Percentiles rank a stretch among this genome's conserved stretches.
These are phyloP conservation scores for Hylaeus anthracinus DNA, from an alignment of 1,140 invertebrate species.

Conservation along the genomic window DNA sequence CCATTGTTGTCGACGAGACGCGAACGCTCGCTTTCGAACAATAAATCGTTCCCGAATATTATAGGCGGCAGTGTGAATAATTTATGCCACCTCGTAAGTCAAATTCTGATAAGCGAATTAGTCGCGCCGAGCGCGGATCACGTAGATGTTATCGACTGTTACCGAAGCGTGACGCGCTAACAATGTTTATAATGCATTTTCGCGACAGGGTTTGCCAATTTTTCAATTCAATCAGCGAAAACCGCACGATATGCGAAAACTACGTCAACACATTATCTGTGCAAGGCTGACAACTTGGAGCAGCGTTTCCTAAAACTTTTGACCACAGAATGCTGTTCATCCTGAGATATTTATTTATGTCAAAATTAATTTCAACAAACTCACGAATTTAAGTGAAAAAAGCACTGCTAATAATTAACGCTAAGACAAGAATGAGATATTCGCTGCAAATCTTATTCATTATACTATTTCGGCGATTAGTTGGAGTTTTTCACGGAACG, in stretches of 20 bases:
- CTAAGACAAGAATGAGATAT: no score
- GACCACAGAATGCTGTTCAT: no score
- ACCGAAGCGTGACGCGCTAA: neutral
- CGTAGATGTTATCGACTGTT: neutral
- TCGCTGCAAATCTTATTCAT: no score
- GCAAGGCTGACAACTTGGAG: no score
- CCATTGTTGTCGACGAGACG: neutral
- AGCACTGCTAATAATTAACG: no score
- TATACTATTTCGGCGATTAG: no score
- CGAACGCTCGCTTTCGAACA: neutral
- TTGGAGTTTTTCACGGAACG: no score
- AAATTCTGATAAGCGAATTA: conserved; percentile 25
- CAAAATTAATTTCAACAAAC: no score
- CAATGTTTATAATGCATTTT: neutral
- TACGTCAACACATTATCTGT: no score
- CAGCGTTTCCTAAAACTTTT: no score
- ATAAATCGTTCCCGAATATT: neutral
- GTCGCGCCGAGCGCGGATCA: neutral
- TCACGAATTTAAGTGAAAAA: no score
- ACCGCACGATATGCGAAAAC: neutral
- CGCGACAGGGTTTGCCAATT: neutral
- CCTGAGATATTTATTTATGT: no score
- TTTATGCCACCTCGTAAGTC: neutral
- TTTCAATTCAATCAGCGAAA: neutral
- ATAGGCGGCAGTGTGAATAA: neutral